These are phyloP conservation scores for Drosophila falleni DNA, from an alignment of 2,888 invertebrate genomes.

Conservation along the genomic window DNA sequence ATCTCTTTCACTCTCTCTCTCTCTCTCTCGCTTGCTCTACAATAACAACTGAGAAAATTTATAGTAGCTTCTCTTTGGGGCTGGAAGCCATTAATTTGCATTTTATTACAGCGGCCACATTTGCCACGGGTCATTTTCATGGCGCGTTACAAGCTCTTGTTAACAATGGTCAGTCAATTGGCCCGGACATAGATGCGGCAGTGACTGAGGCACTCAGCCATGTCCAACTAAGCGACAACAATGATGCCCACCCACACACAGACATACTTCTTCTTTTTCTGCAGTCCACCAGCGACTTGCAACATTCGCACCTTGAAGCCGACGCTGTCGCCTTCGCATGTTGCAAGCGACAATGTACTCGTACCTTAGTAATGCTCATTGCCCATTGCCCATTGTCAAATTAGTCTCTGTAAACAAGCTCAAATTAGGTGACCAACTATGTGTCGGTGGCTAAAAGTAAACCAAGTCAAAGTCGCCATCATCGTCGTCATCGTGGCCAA, in stretches of 20 bases:
- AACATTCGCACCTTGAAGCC: constrained; percentile 64
- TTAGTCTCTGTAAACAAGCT: constrained; percentile 67
- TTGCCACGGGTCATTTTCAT: constrained; percentile 82
- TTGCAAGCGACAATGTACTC: constrained; percentile 52
- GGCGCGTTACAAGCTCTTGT: constrained; percentile 65
- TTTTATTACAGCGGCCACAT: constrained; percentile 75
- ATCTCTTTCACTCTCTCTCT: too few relatives aligned
- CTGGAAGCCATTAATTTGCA: constrained; percentile 75
- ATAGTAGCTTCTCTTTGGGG: constrained; percentile 46
- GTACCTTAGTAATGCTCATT: constrained; percentile 42
- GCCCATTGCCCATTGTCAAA: constrained; percentile 79
- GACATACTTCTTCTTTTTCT: constrained; percentile 23
- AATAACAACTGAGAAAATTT: constrained; percentile 56
- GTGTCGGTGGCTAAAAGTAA: constrained; percentile 54
- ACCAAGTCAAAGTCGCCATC: constrained; percentile 72
- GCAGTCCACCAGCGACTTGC: constrained; percentile 54
- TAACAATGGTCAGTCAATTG: constrained; percentile 80
- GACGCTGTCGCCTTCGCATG: constrained; percentile 51
- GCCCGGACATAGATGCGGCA: constrained; percentile 61
- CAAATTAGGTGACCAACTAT: constrained; percentile 70
- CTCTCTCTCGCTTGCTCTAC: constrained; percentile 12
- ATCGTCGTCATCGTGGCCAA: constrained; percentile 27
- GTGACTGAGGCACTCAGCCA: constrained; percentile 63
- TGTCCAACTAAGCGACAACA: constrained; percentile 80
- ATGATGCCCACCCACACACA: constrained; percentile 63